A percentile compares a stretch with the other conserved stretches of the same genome.
These are phyloP conservation scores for Popillia japonica DNA, from an alignment of 1,140 invertebrate genomes.

Conservation along the genomic window DNA sequence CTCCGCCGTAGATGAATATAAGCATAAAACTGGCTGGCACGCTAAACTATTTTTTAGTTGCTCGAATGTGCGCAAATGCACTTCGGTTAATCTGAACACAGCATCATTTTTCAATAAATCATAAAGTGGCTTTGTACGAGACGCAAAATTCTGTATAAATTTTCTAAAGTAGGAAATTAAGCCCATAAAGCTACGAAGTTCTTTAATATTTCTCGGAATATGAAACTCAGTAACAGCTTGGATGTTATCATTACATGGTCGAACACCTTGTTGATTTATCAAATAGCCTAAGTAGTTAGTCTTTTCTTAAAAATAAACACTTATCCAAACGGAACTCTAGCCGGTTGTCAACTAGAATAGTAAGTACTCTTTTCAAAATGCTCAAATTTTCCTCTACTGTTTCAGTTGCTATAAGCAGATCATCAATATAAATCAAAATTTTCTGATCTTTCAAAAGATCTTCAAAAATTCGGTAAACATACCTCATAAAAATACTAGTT, in stretches of 20 bases:
- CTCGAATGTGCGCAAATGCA: no score
- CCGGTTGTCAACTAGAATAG: neutral
- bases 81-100: neutral
- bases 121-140: slow-evolving; percentile 18
- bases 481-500: slow-evolving; percentile 38
- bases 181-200: slow-evolving; percentile 34
- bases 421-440: slow-evolving; percentile 46
- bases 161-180: slow-evolving; percentile 26
- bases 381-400: slow-evolving; percentile 43
- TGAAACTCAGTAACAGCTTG: slow-evolving; percentile 29
- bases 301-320: slow-evolving; percentile 36
- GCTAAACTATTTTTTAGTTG: no score
- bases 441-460: slow-evolving; percentile 34
- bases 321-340: slow-evolving; percentile 34
- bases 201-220: slow-evolving; percentile 25
- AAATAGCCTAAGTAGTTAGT: slow-evolving; percentile 20
- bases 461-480: slow-evolving; percentile 35
- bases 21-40: slow-evolving; percentile 37
- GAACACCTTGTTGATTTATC: slow-evolving; percentile 25
- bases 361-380: slow-evolving; percentile 43
- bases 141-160: slow-evolving; percentile 38
- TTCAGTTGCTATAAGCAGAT: slow-evolving; percentile 45
- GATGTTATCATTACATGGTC: slow-evolving; percentile 23
- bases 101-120: slow-evolving; percentile 20
- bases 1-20: slow-evolving; percentile 42